Base-by-base conservation (phyloP, 2,797 vertebrate species). In the Chaenodraco wilsoni region DNA sequence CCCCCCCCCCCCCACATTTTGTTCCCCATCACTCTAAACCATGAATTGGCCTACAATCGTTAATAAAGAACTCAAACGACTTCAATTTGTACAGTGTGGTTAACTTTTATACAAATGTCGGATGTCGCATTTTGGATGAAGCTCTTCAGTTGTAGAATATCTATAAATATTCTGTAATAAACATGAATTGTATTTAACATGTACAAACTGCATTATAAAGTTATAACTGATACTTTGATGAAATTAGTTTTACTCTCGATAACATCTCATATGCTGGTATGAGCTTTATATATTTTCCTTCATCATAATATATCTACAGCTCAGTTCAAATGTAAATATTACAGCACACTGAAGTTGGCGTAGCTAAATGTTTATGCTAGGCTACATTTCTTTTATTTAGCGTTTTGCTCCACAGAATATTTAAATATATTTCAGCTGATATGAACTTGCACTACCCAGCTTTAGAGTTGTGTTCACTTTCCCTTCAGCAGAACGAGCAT, bases 241-340 rank as follows among this genome's bases (percentile, higher is more conserved):
- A 21, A 57, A 23, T 49, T 15, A 19, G 14, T 11, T n/a, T n/a
- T n/a, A 19, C 8, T 55, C 7, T 13, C 0, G 10, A 9, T 6
- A 45, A 9, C 12, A 31, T 8, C 43, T 60, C 9, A 50, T 50
- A 7, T 8, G n/a, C 21, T 60, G 23, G 31, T 44, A 40, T 44
- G 19, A 23, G 0, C 14, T 0, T 23, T 10, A 15, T 17, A 2
- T 5, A n/a, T 44, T 43, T 43, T 15, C 19, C 33, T 9, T 37
- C 9, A n/a, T n/a, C 27, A 27, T 27, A 15, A 52, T 5, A 50
- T 44, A 51, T 65, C 44, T 50, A 31, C 51, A 12, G 11, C 21
- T 64, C 9, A 0, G 9, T 61, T 52, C 5, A 45, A 40, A 54
- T 54, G 15, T 62, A 54, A 60, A 61, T 52, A 70, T 45, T 54